These are phyloP conservation scores for Branchellion lobata DNA, from an alignment of 2,888 invertebrate species.

Conservation along the genomic window DNA sequence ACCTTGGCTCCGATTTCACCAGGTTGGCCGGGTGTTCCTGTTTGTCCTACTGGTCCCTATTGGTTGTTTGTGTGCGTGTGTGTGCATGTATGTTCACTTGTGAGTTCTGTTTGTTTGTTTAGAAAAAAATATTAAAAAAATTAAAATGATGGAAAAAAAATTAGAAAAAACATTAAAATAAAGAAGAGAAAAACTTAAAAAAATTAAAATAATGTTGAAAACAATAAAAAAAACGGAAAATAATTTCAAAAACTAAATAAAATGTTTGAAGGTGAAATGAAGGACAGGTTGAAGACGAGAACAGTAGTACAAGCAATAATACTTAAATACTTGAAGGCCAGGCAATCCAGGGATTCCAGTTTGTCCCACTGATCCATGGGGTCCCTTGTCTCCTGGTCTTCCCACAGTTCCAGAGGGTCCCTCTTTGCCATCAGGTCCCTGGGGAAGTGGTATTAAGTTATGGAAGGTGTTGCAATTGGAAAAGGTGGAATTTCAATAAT, in stretches of 20 bases:
- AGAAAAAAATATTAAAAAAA: not conserved
- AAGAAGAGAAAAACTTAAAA: too few species aligned
- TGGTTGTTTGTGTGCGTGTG: not conserved
- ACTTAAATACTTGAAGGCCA: slow-evolving; percentile 41
- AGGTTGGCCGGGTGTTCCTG: slow-evolving; percentile 29
- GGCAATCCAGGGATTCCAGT: slow-evolving; percentile 56
- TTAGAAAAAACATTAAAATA: too few species aligned
- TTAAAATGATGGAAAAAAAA: not conserved
- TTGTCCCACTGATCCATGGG: slow-evolving; percentile 73
- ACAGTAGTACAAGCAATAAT: not conserved
- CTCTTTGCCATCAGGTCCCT: slow-evolving; percentile 48
- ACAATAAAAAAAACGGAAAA: not conserved
- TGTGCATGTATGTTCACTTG: not conserved
- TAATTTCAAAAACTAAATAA: not conserved
- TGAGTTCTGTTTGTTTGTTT: not conserved
- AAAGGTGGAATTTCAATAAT: too few species aligned
- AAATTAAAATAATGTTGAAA: too few species aligned
- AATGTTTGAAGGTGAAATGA: not conserved
- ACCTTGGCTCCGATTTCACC: slow-evolving; percentile 45
- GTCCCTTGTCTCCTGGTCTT: slow-evolving; percentile 63
- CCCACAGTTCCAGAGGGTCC: slow-evolving; percentile 48
- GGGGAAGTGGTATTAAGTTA: not conserved
- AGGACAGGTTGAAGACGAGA: not conserved
- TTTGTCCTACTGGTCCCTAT: slow-evolving; percentile 39
- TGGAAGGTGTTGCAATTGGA: not conserved